Percentiles rank a stretch among this genome's conserved stretches.
These are phyloP conservation scores for Hoplodrina blanda DNA, from an alignment of 2,888 invertebrate species.

Conservation along the genomic window DNA sequence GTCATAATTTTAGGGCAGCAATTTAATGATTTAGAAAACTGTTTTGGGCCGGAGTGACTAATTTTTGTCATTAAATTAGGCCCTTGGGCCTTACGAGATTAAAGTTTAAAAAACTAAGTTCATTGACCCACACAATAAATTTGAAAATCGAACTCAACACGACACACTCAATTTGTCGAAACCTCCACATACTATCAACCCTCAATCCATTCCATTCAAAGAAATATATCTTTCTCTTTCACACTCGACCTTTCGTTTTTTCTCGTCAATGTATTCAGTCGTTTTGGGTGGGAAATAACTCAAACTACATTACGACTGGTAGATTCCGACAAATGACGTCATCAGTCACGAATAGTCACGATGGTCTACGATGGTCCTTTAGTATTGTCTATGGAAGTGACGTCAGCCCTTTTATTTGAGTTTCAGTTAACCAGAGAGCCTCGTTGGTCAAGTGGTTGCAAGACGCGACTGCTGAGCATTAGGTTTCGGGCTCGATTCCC, in stretches of 20 bases:
- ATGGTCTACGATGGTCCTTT: slow-evolving; percentile 17
- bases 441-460: too few species aligned
- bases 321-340: slow-evolving; percentile 52
- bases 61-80: too few species aligned
- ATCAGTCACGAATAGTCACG: slow-evolving; percentile 46
- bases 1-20: too few species aligned
- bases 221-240: slow-evolving; percentile 37
- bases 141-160: slow-evolving; percentile 12
- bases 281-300: slow-evolving; percentile 40
- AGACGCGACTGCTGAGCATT: too few species aligned
- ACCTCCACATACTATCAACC: slow-evolving; percentile 8
- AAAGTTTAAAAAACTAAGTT: background rate
- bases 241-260: slow-evolving; percentile 24
- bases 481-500: too few species aligned
- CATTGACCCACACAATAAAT: background rate
- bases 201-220: slow-evolving; percentile 27
- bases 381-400: slow-evolving; percentile 13
- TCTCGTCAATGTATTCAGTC: slow-evolving; percentile 47
- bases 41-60: too few species aligned
- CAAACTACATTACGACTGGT: slow-evolving; percentile 40
- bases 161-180: slow-evolving; percentile 12
- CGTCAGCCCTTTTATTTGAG: slow-evolving; percentile 5
- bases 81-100: too few species aligned
- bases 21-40: too few species aligned
- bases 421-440: background rate